Percentiles rank a stretch among this genome's conserved stretches.
These are phyloP conservation scores for Perithous albicinctus DNA, from an alignment of 2,888 invertebrate genomes.

Conservation along the genomic window DNA sequence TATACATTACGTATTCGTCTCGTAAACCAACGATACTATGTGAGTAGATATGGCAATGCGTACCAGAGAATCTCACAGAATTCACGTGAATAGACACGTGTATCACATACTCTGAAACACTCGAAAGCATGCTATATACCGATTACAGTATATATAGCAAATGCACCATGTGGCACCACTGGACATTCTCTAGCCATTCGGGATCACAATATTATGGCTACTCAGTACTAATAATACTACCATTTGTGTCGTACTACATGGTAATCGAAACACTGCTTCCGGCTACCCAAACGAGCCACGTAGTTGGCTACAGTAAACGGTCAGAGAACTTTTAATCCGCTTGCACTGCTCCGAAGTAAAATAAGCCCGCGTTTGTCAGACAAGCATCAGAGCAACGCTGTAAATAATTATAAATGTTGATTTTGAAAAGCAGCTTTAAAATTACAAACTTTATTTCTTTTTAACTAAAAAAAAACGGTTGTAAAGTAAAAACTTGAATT, in stretches of 20 bases:
- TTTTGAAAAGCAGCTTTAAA: too few species aligned
- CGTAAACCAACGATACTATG: background rate
- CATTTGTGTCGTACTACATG: background rate
- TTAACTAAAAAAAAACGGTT: too few species aligned
- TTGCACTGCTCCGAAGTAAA: conserved; percentile 50
- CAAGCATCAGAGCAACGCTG: conserved; percentile 30
- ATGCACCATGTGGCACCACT: background rate
- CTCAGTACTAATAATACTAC: background rate
- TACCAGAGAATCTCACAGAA: conserved; percentile 19
- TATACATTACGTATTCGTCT: conserved; percentile 6
- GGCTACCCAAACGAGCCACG: conserved; percentile 49
- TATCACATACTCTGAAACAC: conserved; percentile 19
- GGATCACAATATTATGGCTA: conserved; percentile 46
- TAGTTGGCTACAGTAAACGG: conserved; percentile 32
- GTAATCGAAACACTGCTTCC: conserved; percentile 30
- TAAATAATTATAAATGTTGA: background rate
- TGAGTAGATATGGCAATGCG: conserved; percentile 8
- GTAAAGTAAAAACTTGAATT: too few species aligned
- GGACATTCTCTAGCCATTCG: conserved; percentile 21
- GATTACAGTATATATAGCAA: background rate
- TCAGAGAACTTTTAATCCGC: conserved; percentile 63
- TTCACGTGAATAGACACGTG: conserved; percentile 25
- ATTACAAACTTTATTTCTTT: too few species aligned
- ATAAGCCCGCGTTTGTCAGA: conserved; percentile 39
- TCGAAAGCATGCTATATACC: conserved; percentile 12